Evolutionary conservation across 2,113 vertebrate species (phyloP).

Genomic region (Gobio gobio): DNA sequence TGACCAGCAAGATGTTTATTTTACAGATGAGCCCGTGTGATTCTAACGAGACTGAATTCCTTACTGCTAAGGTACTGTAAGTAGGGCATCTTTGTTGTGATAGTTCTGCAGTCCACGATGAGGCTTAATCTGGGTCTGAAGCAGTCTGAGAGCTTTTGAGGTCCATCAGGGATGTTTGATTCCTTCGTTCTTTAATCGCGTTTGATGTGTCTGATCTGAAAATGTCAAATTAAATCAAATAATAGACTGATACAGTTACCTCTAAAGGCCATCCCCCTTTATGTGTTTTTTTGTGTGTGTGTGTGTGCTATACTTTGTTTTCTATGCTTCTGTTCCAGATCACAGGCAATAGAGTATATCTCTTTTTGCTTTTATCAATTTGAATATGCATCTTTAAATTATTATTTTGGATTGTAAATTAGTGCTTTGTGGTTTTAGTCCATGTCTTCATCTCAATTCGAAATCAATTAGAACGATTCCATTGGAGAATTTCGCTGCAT

Average conservation of each 20-base stretch:
- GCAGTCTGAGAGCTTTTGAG: slow-evolving; percentile 7
- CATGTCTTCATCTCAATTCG: not conserved
- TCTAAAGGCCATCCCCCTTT: slow-evolving; percentile 17
- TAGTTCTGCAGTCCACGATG: not conserved
- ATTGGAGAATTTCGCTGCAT: not conserved
- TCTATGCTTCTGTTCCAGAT: not conserved
- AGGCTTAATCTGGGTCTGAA: slow-evolving; percentile 2
- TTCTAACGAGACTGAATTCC: slow-evolving; percentile 11
- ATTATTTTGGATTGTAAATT: not conserved
- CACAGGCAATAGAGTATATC: not conserved
- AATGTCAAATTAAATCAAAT: slow-evolving; percentile 23
- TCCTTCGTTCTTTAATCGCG: slow-evolving; percentile 11
- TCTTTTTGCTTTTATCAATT: not conserved
- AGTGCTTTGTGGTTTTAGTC: not conserved
- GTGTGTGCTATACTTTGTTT: not conserved
- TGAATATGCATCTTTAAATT: not conserved
- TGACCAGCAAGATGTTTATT: slow-evolving; percentile 38
- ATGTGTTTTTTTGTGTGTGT: not conserved
- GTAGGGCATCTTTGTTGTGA: slow-evolving; percentile 36
- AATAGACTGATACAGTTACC: slow-evolving; percentile 11
- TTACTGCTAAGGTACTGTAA: slow-evolving; percentile 24
- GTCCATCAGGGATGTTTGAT: not conserved
- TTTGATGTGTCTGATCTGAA: slow-evolving; percentile 39
- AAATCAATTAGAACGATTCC: not conserved
- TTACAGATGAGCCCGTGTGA: slow-evolving; percentile 20